phyloP scores from a whole-genome alignment of 2,113 vertebrate species.

The Pithys albifrons region DNA sequence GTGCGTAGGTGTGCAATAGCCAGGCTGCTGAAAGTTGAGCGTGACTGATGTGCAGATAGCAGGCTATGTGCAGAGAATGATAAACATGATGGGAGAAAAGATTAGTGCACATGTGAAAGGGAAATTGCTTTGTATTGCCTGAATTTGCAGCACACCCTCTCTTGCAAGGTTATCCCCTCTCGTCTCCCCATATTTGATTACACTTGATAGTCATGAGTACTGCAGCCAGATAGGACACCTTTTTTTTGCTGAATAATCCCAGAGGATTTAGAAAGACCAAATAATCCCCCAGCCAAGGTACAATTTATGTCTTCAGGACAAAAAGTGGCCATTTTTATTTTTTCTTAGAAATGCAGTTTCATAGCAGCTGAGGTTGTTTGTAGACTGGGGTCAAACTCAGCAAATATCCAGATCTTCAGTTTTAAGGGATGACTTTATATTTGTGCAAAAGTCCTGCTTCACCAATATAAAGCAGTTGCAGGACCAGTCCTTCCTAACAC shows the following conservation, averaged over 20 bases:
- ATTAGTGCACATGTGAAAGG: not conserved
- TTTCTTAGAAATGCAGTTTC: not conserved
- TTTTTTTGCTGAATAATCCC: slow-evolving; percentile 14
- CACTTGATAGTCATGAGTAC: slow-evolving; percentile 23
- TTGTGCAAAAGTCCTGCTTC: not conserved
- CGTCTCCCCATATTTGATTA: slow-evolving; percentile 15
- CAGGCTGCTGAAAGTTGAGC: slow-evolving; percentile 35
- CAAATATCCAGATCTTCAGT: not conserved
- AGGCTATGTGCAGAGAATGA: slow-evolving; percentile 49
- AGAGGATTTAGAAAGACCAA: not conserved
- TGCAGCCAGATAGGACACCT: slow-evolving; percentile 10
- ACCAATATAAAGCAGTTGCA: not conserved
- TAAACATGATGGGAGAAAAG: not conserved
- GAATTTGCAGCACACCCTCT: not conserved
- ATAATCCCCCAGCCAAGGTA: not conserved
- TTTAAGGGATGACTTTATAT: not conserved
- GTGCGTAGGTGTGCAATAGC: slow-evolving; percentile 55
- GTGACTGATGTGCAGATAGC: slow-evolving; percentile 64
- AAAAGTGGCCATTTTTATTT: not conserved
- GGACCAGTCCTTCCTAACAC: not conserved
- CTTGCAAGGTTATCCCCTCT: slow-evolving; percentile 34
- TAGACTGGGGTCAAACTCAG: not conserved
- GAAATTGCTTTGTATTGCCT: not conserved
- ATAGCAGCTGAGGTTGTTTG: not conserved
- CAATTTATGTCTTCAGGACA: not conserved